Base-by-base conservation (phyloP, 2,797 vertebrate species). In the Catharus ustulatus region DNA sequence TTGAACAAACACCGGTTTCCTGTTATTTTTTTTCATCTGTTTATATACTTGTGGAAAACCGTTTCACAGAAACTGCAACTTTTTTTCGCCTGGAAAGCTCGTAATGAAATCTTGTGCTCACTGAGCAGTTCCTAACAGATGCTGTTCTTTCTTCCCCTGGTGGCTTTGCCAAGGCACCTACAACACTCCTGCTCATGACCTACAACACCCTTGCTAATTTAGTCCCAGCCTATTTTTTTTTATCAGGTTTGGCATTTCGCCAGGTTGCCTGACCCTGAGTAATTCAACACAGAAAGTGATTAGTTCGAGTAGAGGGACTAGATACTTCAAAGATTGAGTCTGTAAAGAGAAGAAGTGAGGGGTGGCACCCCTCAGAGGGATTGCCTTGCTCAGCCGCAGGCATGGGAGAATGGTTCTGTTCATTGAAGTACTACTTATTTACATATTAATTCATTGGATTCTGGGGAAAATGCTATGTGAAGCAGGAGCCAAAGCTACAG, bases 191-290 rank as follows among this genome's bases (percentile, higher is more conserved):
- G 87, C 40, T 95, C 77, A 34, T 94, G 93, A 91, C 92, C 96
- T 95, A 93, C 91, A 95, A 91, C 73, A 93, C 84, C 63, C 84
- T 88, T 88, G 88, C 42, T 96, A 95, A 96, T 96, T 95, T 89
- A 95, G 78, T 74, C 68, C 71, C 61, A 78, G 68, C 26, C 38
- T 85, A 91, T 75, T 94, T 97, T 80, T 93, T 93, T 90, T 91
- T 51, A 48, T 93, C 89, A 91, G 69, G 64, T 87, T 86, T 94
- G 92, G 89, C 87, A 82, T 89, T 94, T 93, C 1, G 76, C 93
- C 94, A 94, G 85, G 69, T 93, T 95, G 51, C 32, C n/a, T 93
- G 77, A 96, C 85, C 91, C 69, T 82, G 62, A 83, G 84, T 95
- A 91, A 89, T 94, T 95, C 83, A 84, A 91, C 91, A 96, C 49